A percentile compares a stretch with the other conserved stretches of the same genome.
These are phyloP conservation scores for Ophiothrix spiculata DNA, from an alignment of 35 echinoderm and acorn worm species.

Conservation along the genomic window DNA sequence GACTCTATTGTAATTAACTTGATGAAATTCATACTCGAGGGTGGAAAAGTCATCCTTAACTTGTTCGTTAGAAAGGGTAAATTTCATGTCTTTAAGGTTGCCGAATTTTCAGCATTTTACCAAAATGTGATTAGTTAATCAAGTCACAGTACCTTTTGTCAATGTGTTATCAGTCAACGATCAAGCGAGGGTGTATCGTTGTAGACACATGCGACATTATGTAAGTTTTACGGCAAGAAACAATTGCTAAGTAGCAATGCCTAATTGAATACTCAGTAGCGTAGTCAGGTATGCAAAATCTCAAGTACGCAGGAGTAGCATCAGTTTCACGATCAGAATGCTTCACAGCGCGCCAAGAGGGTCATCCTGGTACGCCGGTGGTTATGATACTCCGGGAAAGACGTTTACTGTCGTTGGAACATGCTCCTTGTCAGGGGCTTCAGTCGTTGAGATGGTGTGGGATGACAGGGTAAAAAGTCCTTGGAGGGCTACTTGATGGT, in stretches of 20 bases:
- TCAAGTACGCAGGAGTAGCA: not conserved
- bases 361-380: not conserved
- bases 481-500: not conserved
- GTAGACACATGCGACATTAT: not conserved
- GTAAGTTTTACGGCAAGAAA: constrained; percentile 8
- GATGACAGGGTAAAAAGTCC: not conserved
- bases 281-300: constrained; percentile 7
- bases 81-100: not conserved
- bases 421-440: not conserved
- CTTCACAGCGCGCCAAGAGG: constrained; percentile 6
- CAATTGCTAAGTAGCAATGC: constrained; percentile 9
- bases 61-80: not conserved
- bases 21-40: not conserved
- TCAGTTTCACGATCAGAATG: constrained; percentile 10
- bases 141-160: not conserved
- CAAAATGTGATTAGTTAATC: not conserved
- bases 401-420: not conserved
- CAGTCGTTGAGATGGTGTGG: not conserved
- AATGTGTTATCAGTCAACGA: not conserved
- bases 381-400: constrained; percentile 3
- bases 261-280: constrained; percentile 15
- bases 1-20: not conserved
- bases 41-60: not conserved
- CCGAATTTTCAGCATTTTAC: not conserved
- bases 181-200: not conserved